Evolutionary conservation across 2,797 vertebrate genomes (phyloP), one percentile per base, ranked within the genome.

Genomic region (Leptodactylus fallax): DNA sequence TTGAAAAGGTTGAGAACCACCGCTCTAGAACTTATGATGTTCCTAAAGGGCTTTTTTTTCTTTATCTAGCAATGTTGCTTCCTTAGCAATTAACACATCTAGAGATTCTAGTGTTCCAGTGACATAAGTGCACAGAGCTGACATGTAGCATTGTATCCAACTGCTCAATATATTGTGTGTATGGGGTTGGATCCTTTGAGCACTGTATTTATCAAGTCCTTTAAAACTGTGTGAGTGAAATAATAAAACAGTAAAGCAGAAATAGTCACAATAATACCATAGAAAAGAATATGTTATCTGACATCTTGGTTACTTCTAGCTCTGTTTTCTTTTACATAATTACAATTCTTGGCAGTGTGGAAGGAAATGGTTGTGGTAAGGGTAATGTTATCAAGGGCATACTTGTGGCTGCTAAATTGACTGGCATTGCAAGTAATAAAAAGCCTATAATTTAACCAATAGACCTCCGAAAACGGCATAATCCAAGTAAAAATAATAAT

Each of bases 301-400:
- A 47, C 17, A 72, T 72, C 67, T 72, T 19, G 36, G 21, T 76
- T 51, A 76, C 47, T 49, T 76, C 4, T 49, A 76, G 72, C n/a
- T 51, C 45, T 51, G 72, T 51, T 76, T 76, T 76, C 45, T 51
- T 51, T 47, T 51, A 45, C 45, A 7, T 76, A 76, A 51, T 21
- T 49, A 9, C 47, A 49, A 51, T 76, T 76, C 72, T 76, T 76
- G 72, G 72, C 72, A 49, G 72, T 19, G 47, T 76, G 72, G 7
- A 76, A n/a, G 72, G 72, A 76, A 76, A 76, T 76, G 72, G 19
- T 76, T 76, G 72, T 76, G 72, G 72, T 76, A n/a, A 51, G 72
- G 47, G 17, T n/a, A 76, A 45, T 51, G 72, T 76, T 76, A 76
- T 76, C 47, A 58, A 55, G 72, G 72, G 45, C 47, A 76, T 76